Conservation (phyloP, 2,797 vertebrate species). For the Sebastes variabilis region DNA sequence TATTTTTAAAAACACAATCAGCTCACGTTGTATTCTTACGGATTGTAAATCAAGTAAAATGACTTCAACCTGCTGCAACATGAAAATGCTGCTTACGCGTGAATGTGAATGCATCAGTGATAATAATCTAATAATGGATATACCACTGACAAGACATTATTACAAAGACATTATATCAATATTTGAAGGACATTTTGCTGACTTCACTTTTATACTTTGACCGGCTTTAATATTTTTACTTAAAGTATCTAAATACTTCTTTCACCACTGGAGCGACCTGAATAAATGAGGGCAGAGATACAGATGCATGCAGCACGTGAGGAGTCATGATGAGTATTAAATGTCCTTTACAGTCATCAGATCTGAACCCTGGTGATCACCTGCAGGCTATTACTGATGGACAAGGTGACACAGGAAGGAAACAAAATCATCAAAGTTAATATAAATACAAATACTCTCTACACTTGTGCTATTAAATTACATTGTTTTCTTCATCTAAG, state of each 20-base stretch:
- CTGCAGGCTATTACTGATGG: neutral
- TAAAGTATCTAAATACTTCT: neutral
- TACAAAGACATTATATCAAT: neutral
- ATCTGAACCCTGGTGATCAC: neutral
- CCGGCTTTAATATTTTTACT: neutral
- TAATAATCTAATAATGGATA: neutral
- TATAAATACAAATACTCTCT: neutral
- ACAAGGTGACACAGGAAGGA: neutral
- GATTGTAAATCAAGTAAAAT: neutral
- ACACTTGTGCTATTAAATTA: neutral
- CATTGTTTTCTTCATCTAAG: neutral
- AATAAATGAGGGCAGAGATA: neutral
- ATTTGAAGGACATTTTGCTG: neutral
- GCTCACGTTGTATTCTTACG: neutral
- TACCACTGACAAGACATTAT: neutral
- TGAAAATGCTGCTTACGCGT: neutral
- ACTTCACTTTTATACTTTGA: neutral
- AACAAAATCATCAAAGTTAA: neutral
- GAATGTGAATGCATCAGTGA: neutral
- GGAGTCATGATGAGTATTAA: neutral
- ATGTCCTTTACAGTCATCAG: neutral
- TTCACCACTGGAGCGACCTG: too few relatives aligned
- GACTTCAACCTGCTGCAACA: neutral
- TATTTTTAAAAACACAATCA: neutral
- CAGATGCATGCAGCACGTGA: neutral